These are phyloP conservation scores for Saxicola maurus DNA, from an alignment of 2,797 vertebrate species.

Conservation along the genomic window DNA sequence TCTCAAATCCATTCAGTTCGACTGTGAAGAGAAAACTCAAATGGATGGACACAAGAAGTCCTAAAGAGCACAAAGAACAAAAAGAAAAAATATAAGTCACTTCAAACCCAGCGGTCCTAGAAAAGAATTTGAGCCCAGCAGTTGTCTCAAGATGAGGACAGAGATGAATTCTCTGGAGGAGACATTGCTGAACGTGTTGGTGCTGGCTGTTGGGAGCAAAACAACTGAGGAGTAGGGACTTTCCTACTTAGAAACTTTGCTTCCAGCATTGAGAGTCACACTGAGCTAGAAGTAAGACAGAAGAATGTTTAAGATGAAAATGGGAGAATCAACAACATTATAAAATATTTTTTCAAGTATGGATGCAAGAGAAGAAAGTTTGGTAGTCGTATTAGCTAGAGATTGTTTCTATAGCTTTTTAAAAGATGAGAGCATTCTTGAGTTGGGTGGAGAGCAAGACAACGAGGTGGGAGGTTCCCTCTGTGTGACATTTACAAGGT, in stretches of 20 bases:
- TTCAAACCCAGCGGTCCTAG: neutral
- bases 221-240: neutral
- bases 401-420: neutral
- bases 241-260: neutral
- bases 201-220: neutral
- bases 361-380: neutral
- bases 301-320: neutral
- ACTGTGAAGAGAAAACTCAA: neutral
- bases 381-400: neutral
- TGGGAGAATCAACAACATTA: accelerated
- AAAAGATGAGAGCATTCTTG: neutral
- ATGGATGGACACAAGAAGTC: neutral
- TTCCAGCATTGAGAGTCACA: no score
- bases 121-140: neutral
- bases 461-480: neutral
- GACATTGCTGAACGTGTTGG: neutral
- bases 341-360: neutral
- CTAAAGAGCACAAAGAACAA: neutral
- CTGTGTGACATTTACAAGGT: neutral
- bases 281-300: neutral
- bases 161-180: neutral
- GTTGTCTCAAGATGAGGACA: neutral
- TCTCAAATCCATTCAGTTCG: neutral
- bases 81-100: neutral
- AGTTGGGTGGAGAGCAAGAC: neutral